Conservation (phyloP, 2,888 invertebrate genomes). For the Teleiodes luculella region DNA sequence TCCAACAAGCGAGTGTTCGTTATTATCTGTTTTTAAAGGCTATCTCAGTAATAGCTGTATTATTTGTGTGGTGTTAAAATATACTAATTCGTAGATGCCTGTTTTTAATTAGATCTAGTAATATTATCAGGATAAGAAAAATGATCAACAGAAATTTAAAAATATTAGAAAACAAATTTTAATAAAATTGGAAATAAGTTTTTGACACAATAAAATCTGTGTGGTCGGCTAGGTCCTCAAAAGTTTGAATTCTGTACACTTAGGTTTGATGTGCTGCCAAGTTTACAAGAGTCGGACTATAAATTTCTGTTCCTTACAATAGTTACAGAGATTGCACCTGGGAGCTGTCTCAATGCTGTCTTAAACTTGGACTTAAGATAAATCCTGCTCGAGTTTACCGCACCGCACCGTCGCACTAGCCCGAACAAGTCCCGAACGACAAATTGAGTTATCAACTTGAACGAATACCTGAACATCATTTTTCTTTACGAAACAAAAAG, state of each 20-base stretch:
- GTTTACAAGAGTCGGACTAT: constrained; percentile 50
- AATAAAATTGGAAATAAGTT: too few relatives aligned
- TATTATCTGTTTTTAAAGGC: too few relatives aligned
- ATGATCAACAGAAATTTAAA: too few relatives aligned
- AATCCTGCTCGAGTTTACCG: constrained; percentile 48
- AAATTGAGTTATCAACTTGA: constrained; percentile 60
- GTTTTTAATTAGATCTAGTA: too few relatives aligned
- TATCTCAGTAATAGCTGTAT: too few relatives aligned
- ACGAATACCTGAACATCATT: constrained; percentile 36
- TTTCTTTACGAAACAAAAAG: constrained; percentile 28
- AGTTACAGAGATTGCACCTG: constrained; percentile 70
- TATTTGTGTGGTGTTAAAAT: too few relatives aligned
- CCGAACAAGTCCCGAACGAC: constrained; percentile 36
- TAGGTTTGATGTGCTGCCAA: constrained; percentile 37
- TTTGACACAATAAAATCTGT: too few relatives aligned
- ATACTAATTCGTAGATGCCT: too few relatives aligned
- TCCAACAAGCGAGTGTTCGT: too few relatives aligned
- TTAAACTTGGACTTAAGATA: constrained; percentile 58
- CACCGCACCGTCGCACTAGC: neutral
- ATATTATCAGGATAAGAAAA: too few relatives aligned
- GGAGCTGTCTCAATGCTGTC: constrained; percentile 59
- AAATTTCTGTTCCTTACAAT: constrained; percentile 70
- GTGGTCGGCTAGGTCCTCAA: too few relatives aligned
- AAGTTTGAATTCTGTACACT: neutral
- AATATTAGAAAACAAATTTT: too few relatives aligned